phyloP scores from a whole-genome alignment of 2,113 vertebrate species.

The Rhinoptilus africanus region DNA sequence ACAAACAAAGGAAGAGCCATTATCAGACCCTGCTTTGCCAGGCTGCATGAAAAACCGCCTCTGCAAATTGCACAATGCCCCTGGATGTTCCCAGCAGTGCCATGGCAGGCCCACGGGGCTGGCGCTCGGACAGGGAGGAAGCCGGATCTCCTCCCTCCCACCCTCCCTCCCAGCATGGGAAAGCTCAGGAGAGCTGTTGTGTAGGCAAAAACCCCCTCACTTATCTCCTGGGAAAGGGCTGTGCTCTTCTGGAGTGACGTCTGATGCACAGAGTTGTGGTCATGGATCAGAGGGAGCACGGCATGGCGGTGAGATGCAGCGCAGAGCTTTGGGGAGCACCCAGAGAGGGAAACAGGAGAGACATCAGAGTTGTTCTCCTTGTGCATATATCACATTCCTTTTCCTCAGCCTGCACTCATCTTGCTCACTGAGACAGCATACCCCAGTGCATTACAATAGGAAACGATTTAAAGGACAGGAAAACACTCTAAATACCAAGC shows the following conservation, averaged over 20 bases:
- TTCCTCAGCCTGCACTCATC: not conserved
- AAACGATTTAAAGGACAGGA: not conserved
- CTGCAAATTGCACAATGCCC: constrained; percentile 55
- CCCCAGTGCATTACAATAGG: not conserved
- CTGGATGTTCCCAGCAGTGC: constrained; percentile 41
- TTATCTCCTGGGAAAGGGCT: constrained; percentile 65
- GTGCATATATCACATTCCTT: not conserved
- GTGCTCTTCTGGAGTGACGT: not conserved
- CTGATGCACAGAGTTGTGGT: not conserved
- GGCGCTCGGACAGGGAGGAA: not conserved
- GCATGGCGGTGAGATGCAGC: not conserved
- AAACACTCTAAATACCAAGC: not conserved
- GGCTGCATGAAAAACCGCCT: constrained; percentile 27
- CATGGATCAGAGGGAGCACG: not conserved
- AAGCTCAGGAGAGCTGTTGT: constrained; percentile 44
- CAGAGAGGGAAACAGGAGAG: not conserved
- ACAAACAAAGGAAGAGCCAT: constrained; percentile 41
- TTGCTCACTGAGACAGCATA: not conserved
- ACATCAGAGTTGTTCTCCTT: not conserved
- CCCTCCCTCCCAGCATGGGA: constrained; percentile 42
- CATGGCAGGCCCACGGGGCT: not conserved
- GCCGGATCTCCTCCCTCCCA: constrained; percentile 16
- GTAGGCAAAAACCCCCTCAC: not conserved
- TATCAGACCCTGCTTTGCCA: not conserved
- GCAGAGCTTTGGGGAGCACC: not conserved